Base-by-base conservation (phyloP, 1,140 invertebrate species). In the Rhagoletis zephyria region DNA sequence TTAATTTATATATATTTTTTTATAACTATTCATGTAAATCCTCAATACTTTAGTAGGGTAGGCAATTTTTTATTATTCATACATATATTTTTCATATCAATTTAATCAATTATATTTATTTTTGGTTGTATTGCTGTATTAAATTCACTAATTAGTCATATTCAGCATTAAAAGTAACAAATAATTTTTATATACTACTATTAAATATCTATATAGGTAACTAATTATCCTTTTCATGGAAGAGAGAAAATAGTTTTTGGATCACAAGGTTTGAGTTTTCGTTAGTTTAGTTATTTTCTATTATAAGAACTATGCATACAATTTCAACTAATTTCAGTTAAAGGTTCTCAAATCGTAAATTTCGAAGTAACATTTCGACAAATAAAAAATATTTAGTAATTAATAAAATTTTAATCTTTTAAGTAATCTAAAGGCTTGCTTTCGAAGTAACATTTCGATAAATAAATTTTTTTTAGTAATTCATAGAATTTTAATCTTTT, bases 191-290 rank as follows among this genome's bases (percentile, higher is more conserved):
- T 85, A 42, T 85, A 63, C 51, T 85, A 61, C 30, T 42, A 40
- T 56, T 56, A 51, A 16, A 16, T 56, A 19, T 81, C 16, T 61
- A n/a, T 59, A 59, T 63, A 61, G 14, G 30, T 63, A 61, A 61
- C 56, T 61, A 85, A 60, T 61, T 63, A 87, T 63, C 40, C 59
- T 61, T 64, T 92, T 91, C 90, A 90, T 92, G 91, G 91, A 92
- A 92, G 91, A 91, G 91, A 92, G 89, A 91, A 92, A 90, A 88
- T n/a, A n/a, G n/a, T 90, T 87, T 85, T 89, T 91, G 90, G 91
- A 92, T 92, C 91, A 92, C 91, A 92, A 91, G 91, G 90, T 90
- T 91, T 88, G 61, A 86, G 59, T 87, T 87, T 88, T 88, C n/a
- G 3, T 70, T 60, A 87, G 19, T 81, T 63, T 81, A 7, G 59